phyloP scores from a whole-genome alignment of 1,140 invertebrate genomes.

The Papilio polyxenes region DNA sequence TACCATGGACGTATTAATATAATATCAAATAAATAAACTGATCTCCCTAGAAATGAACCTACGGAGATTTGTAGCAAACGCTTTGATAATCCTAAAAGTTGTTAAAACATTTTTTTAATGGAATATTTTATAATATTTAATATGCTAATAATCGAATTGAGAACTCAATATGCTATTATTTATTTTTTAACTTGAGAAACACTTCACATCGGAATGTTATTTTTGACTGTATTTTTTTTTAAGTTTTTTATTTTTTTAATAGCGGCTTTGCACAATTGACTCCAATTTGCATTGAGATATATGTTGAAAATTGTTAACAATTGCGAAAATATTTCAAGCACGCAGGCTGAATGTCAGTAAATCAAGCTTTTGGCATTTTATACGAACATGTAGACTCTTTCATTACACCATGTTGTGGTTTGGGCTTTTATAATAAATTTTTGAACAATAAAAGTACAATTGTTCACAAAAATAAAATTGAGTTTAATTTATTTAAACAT shows the following conservation, averaged over 20 bases:
- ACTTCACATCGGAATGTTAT: not conserved
- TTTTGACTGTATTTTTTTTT: not conserved
- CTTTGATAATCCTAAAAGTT: too few species aligned
- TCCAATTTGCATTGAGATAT: constrained; percentile 46
- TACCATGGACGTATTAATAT: too few species aligned
- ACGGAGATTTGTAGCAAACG: too few species aligned
- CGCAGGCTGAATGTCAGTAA: constrained; percentile 51
- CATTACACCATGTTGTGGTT: constrained; percentile 44
- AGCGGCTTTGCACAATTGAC: constrained; percentile 39
- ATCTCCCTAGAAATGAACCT: too few species aligned
- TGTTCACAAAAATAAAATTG: not conserved
- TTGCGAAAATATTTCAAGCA: constrained; percentile 38
- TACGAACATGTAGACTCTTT: constrained; percentile 49
- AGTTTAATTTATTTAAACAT: not conserved
- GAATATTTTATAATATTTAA: too few species aligned
- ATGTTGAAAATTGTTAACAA: constrained; percentile 54
- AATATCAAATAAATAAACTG: too few species aligned
- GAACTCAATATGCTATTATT: too few species aligned
- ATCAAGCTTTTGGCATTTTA: constrained; percentile 53
- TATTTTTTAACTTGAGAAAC: not conserved
- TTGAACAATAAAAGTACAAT: constrained; percentile 4
- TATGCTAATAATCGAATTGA: too few species aligned
- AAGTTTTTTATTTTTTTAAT: constrained; percentile 19
- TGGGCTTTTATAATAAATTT: constrained; percentile 30
- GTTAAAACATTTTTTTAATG: too few species aligned